Percentiles rank a stretch among this genome's conserved stretches.
Conservation (phyloP, 2,888 invertebrate species). For the Trachelus iudaicus region DNA sequence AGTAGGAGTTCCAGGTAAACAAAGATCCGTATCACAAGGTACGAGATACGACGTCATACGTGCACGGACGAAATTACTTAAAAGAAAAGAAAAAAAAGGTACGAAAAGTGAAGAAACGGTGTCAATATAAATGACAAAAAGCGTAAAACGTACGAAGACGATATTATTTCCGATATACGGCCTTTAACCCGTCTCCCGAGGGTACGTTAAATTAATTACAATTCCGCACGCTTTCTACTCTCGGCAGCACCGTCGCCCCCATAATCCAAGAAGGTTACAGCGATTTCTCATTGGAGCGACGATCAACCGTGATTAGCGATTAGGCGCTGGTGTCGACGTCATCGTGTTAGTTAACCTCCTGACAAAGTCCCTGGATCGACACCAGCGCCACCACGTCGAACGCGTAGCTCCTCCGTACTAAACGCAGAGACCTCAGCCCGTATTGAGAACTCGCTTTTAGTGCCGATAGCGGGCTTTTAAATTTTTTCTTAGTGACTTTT, state of each 20-base stretch:
- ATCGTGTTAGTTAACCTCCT: not conserved
- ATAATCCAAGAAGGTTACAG: not conserved
- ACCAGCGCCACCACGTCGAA: not conserved
- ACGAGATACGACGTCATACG: not conserved
- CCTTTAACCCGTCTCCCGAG: not conserved
- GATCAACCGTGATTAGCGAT: not conserved
- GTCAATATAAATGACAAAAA: not conserved
- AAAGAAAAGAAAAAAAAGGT: not conserved
- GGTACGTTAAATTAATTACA: not conserved
- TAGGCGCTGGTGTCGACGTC: not conserved
- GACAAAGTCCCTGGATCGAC: not conserved
- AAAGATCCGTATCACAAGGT: not conserved
- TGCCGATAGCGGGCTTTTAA: too few species aligned
- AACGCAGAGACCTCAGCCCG: not conserved
- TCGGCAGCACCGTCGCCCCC: not conserved
- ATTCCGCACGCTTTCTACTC: not conserved
- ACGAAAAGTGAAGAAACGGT: not conserved
- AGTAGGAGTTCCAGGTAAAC: not conserved
- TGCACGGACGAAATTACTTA: not conserved
- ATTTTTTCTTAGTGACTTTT: too few species aligned
- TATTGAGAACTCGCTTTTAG: too few species aligned
- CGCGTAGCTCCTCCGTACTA: not conserved
- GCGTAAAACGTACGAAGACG: not conserved
- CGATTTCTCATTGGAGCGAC: constrained; percentile 2
- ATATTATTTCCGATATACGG: not conserved